Conservation (phyloP, 2,113 vertebrate genomes). For the Pelobates fuscus region DNA sequence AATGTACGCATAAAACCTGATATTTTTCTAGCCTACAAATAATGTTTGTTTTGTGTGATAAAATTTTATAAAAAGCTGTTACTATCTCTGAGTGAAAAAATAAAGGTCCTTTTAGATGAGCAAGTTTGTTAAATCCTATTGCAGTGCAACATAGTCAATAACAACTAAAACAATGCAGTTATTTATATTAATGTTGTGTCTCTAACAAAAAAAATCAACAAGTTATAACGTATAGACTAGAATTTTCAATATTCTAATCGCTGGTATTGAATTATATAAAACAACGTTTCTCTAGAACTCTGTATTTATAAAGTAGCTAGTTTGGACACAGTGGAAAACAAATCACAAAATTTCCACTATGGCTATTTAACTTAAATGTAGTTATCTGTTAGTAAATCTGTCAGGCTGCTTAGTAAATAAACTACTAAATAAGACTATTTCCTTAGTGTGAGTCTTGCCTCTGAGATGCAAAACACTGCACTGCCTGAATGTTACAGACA, state of each 20-base stretch:
- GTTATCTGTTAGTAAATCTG: too few relatives aligned
- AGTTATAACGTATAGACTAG: background rate
- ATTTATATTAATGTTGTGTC: slow-evolving; percentile 27
- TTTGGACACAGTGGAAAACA: too few relatives aligned
- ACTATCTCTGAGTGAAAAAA: slow-evolving; percentile 46
- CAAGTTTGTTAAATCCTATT: slow-evolving; percentile 43
- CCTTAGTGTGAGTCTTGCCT: too few relatives aligned
- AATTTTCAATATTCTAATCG: slow-evolving; percentile 12
- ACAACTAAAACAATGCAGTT: slow-evolving; percentile 19
- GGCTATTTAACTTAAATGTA: too few relatives aligned
- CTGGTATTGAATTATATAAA: too few relatives aligned
- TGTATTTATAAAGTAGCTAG: too few relatives aligned
- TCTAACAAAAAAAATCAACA: slow-evolving; percentile 35
- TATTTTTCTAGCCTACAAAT: slow-evolving; percentile 54
- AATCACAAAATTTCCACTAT: too few relatives aligned
- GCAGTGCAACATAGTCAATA: slow-evolving; percentile 16
- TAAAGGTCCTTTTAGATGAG: slow-evolving; percentile 49
- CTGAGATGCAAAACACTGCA: too few relatives aligned
- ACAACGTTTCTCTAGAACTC: too few relatives aligned
- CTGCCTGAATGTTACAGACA: too few relatives aligned
- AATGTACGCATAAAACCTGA: slow-evolving; percentile 46
- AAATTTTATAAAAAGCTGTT: slow-evolving; percentile 52
- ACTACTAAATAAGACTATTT: too few relatives aligned
- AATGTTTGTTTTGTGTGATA: slow-evolving; percentile 59
- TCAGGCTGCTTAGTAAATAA: too few relatives aligned